Evolutionary conservation across 2,113 vertebrate species (phyloP).

Genomic region (Capra hircus): DNA sequence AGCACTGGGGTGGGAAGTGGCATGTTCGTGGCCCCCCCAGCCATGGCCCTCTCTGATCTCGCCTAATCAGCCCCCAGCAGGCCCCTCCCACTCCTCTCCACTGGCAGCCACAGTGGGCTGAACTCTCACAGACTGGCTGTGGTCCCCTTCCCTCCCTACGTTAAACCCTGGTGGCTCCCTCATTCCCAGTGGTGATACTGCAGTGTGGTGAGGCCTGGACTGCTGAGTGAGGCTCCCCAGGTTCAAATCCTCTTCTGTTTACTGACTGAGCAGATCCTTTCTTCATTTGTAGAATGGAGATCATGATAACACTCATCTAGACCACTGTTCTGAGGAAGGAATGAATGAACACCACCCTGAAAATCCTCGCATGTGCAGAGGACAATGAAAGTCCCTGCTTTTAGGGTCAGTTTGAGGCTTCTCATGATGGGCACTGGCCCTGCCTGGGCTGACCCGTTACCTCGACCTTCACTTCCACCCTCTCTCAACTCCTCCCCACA

Average conservation of each 20-base stretch:
- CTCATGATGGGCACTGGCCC: rapidly evolving
- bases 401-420: background rate
- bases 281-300: background rate
- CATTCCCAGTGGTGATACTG: background rate
- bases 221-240: background rate
- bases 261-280: background rate
- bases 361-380: rapidly evolving
- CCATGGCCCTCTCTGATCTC: rapidly evolving
- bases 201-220: background rate
- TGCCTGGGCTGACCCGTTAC: background rate
- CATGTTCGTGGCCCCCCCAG: rapidly evolving
- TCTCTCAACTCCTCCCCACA: too few relatives aligned
- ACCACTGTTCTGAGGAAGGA: background rate
- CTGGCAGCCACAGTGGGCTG: background rate
- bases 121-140: background rate
- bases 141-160: background rate
- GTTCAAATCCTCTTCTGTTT: background rate
- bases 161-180: background rate
- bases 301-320: rapidly evolving
- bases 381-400: background rate
- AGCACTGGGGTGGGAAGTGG: background rate
- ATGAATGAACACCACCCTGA: rapidly evolving
- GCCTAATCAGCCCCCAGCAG: too few relatives aligned
- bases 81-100: background rate
- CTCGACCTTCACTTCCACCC: background rate